Evolutionary conservation across 2,113 vertebrate species (phyloP).

Genomic region (Casuarius casuarius): DNA sequence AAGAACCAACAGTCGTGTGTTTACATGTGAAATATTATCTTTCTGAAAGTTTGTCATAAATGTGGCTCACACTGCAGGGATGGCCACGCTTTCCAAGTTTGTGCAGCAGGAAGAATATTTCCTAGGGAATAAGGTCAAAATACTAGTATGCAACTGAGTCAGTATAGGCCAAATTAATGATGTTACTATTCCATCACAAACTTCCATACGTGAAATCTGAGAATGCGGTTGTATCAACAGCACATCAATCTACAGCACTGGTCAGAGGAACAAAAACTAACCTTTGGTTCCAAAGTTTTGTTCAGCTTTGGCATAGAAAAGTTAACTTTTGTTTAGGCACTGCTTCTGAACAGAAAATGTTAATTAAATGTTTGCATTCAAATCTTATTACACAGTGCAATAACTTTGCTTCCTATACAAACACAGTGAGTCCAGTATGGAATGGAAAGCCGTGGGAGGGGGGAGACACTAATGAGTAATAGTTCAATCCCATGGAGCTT

Average conservation of each 20-base stretch:
- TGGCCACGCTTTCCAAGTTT: background rate
- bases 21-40: background rate
- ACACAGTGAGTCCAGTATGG: rapidly evolving
- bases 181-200: constrained; percentile 36
- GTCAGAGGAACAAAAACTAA: background rate
- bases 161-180: constrained; percentile 49
- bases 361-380: constrained; percentile 64
- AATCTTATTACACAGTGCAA: constrained; percentile 19
- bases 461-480: background rate
- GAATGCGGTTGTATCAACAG: constrained; percentile 56
- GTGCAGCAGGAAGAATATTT: constrained; percentile 27
- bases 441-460: background rate
- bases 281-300: background rate
- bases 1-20: background rate
- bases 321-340: constrained; percentile 28
- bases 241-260: constrained; percentile 52
- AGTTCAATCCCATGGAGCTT: background rate
- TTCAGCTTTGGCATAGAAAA: constrained; percentile 30
- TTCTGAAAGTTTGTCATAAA: constrained; percentile 33
- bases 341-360: constrained; percentile 36
- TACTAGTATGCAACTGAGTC: constrained; percentile 30
- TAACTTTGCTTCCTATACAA: constrained; percentile 33
- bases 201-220: constrained; percentile 20
- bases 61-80: background rate
- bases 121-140: constrained; percentile 57